Conservation (phyloP, 2,888 invertebrate genomes). For the Furcula furcula region DNA sequence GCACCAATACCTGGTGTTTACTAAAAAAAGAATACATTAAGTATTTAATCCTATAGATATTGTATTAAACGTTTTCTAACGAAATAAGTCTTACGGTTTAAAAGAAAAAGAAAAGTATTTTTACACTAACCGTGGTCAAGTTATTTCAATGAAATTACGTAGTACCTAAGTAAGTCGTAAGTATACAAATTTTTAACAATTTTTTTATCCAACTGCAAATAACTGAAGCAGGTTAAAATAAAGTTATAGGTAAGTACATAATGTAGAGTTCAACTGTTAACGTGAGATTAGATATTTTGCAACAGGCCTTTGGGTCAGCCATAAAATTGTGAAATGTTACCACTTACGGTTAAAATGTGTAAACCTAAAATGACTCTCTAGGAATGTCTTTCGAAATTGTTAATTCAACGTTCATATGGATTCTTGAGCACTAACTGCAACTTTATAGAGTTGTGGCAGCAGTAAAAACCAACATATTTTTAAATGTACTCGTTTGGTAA, state of each 20-base stretch:
- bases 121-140: no score
- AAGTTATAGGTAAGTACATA: not conserved
- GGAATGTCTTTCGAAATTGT: slow-evolving; percentile 27
- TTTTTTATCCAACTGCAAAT: not conserved
- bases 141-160: not conserved
- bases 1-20: slow-evolving; percentile 31
- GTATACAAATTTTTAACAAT: not conserved
- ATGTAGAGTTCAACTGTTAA: not conserved
- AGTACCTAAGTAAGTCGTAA: not conserved
- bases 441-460: no score
- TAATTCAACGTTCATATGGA: slow-evolving; percentile 12
- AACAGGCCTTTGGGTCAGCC: slow-evolving; percentile 38
- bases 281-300: slow-evolving; percentile 27
- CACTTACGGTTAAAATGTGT: slow-evolving; percentile 33
- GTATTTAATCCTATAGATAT: slow-evolving; percentile 16
- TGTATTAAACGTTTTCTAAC: slow-evolving; percentile 7
- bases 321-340: slow-evolving; percentile 28
- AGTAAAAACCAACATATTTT: no score
- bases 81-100: slow-evolving; percentile 13
- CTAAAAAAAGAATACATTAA: slow-evolving; percentile 31
- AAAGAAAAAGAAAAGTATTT: not conserved
- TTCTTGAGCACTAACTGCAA: not conserved
- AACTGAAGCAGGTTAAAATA: not conserved
- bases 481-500: no score
- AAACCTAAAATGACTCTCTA: slow-evolving; percentile 34